Evolutionary conservation across 2,888 invertebrate genomes (phyloP).

Genomic region (Selenia dentaria): DNA sequence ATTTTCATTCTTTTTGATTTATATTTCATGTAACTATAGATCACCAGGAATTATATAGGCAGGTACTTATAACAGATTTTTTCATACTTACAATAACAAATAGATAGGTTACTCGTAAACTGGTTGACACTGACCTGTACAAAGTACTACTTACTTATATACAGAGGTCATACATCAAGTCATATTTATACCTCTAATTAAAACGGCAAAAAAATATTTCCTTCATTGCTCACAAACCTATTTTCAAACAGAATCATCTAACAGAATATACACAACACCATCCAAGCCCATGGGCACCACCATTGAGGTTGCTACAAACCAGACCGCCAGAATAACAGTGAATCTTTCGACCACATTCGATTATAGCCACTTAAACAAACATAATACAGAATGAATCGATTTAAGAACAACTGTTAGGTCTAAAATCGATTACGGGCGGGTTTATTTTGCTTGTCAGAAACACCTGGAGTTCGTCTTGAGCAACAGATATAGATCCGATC

Average conservation of each 20-base stretch:
- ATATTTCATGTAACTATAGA: too few relatives aligned
- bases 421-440: slow-evolving; percentile 73
- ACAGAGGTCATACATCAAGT: too few relatives aligned
- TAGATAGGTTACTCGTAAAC: too few relatives aligned
- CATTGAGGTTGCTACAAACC: slow-evolving; percentile 33
- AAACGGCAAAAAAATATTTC: too few relatives aligned
- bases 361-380: slow-evolving; percentile 55
- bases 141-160: too few relatives aligned
- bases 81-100: too few relatives aligned
- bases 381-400: slow-evolving; percentile 57
- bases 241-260: slow-evolving; percentile 1
- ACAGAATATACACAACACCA: neutral
- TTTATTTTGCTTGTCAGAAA: slow-evolving; percentile 78
- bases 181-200: too few relatives aligned
- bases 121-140: too few relatives aligned
- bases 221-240: slow-evolving; percentile 9
- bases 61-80: too few relatives aligned
- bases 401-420: slow-evolving; percentile 62
- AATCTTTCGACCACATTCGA: slow-evolving; percentile 51
- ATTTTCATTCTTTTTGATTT: too few relatives aligned
- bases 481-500: slow-evolving; percentile 76
- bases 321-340: slow-evolving; percentile 37
- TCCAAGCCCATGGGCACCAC: slow-evolving; percentile 2
- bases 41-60: too few relatives aligned
- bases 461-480: slow-evolving; percentile 71